A percentile compares a stretch with the other conserved stretches of the same genome.
Conservation (phyloP, 2,797 vertebrate species). For the Ctenopoma kingsleyae region DNA sequence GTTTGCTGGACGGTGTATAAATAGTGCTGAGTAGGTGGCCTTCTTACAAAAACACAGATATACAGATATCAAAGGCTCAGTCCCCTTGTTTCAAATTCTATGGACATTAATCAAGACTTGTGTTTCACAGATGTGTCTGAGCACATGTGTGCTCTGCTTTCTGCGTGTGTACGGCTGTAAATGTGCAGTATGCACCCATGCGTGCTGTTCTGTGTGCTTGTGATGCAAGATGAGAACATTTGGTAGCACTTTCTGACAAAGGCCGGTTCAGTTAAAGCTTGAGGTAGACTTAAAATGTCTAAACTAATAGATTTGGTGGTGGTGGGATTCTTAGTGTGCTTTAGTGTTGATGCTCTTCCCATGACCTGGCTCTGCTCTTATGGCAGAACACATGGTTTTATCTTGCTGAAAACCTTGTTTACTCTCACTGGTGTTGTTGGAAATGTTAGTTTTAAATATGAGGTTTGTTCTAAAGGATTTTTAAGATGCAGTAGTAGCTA, state of each 20-base stretch:
- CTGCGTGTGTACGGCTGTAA: constrained; percentile 24
- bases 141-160: constrained; percentile 33
- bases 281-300: constrained; percentile 33
- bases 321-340: constrained; percentile 23
- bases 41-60: constrained; percentile 70
- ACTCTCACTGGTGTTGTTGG: background rate
- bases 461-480: background rate
- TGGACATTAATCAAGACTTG: constrained; percentile 68
- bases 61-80: constrained; percentile 69
- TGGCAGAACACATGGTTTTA: constrained; percentile 25
- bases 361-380: constrained; percentile 54
- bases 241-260: constrained; percentile 51
- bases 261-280: constrained; percentile 41
- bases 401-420: constrained; percentile 23
- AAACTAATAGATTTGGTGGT: constrained; percentile 30
- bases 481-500: no score
- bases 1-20: constrained; percentile 63
- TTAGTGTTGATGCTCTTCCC: constrained; percentile 34
- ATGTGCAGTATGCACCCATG: constrained; percentile 31
- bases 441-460: constrained; percentile 3
- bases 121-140: constrained; percentile 69
- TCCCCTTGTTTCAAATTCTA: constrained; percentile 43
- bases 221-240: constrained; percentile 62
- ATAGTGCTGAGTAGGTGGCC: constrained; percentile 74
- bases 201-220: constrained; percentile 37